These are phyloP conservation scores for Polydrusus tereticollis DNA, from an alignment of 2,888 invertebrate genomes.

Conservation along the genomic window DNA sequence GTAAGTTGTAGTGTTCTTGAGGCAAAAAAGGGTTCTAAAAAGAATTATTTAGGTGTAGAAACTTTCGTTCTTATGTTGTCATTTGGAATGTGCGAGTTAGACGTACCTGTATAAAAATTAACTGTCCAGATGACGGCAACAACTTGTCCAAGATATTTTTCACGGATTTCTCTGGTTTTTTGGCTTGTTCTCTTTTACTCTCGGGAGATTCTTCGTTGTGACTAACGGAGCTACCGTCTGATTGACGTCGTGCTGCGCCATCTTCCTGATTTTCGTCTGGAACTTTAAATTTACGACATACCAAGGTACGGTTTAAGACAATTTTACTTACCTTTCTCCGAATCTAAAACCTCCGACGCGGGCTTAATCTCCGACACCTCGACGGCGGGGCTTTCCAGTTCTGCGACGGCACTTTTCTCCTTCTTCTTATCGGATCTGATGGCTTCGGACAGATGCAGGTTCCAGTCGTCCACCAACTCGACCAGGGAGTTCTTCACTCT, in stretches of 20 bases:
- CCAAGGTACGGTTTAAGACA: not conserved
- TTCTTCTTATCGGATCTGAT: slow-evolving; percentile 62
- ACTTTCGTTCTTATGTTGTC: not conserved
- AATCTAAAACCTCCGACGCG: slow-evolving; percentile 1
- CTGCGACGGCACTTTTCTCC: slow-evolving; percentile 51
- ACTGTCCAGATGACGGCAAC: slow-evolving; percentile 71
- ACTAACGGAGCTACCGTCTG: slow-evolving; percentile 2
- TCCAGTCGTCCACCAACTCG: slow-evolving; percentile 82
- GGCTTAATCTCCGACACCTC: slow-evolving; percentile 45
- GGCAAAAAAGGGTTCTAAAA: slow-evolving; percentile 73
- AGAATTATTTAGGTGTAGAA: not conserved
- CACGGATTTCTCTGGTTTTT: slow-evolving; percentile 74
- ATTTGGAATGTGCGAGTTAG: slow-evolving; percentile 43
- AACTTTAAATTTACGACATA: not conserved
- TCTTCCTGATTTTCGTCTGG: slow-evolving; percentile 27
- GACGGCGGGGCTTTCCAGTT: slow-evolving; percentile 57
- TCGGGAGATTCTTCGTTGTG: slow-evolving; percentile 53
- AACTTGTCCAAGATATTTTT: slow-evolving; percentile 79
- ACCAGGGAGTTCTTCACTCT: slow-evolving; percentile 77
- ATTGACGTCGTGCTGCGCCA: not conserved
- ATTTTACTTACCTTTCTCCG: slow-evolving; percentile 31
- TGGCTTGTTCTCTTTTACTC: slow-evolving; percentile 68
- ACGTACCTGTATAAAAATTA: slow-evolving; percentile 65
- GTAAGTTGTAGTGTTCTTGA: slow-evolving; percentile 80
- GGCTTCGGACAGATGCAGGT: slow-evolving; percentile 69